Conservation (phyloP, 2,113 vertebrate species). For the Sylvia atricapilla region DNA sequence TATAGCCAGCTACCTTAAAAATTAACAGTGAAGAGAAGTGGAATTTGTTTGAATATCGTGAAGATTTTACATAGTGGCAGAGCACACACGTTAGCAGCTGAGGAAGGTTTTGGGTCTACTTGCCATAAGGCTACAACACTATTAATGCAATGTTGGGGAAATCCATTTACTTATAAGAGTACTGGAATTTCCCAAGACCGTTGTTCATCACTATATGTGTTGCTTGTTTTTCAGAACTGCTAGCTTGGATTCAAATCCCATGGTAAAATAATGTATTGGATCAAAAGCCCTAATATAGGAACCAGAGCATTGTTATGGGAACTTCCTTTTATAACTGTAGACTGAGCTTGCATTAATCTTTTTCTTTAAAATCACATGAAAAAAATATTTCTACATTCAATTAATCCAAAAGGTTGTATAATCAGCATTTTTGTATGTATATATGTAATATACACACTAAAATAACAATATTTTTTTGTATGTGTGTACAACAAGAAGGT, state of each 20-base stretch:
- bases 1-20: not conserved
- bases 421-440: not conserved
- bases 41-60: not conserved
- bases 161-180: not conserved
- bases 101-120: not conserved
- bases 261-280: not conserved
- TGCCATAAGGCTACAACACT: not conserved
- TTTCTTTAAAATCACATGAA: not conserved
- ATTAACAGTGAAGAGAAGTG: not conserved
- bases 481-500: not conserved
- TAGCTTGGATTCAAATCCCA: not conserved
- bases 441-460: not conserved
- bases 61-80: not conserved
- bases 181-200: not conserved
- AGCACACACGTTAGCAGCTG: fast-evolving
- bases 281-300: not conserved
- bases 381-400: not conserved
- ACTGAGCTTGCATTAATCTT: not conserved
- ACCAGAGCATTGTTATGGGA: not conserved
- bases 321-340: not conserved
- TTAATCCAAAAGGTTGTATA: not conserved
- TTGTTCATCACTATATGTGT: not conserved
- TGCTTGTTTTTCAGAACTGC: not conserved
- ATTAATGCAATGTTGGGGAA: not conserved
- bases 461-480: not conserved